These are phyloP conservation scores for Morpho achilles DNA, from an alignment of 2,888 invertebrate species.

Conservation along the genomic window DNA sequence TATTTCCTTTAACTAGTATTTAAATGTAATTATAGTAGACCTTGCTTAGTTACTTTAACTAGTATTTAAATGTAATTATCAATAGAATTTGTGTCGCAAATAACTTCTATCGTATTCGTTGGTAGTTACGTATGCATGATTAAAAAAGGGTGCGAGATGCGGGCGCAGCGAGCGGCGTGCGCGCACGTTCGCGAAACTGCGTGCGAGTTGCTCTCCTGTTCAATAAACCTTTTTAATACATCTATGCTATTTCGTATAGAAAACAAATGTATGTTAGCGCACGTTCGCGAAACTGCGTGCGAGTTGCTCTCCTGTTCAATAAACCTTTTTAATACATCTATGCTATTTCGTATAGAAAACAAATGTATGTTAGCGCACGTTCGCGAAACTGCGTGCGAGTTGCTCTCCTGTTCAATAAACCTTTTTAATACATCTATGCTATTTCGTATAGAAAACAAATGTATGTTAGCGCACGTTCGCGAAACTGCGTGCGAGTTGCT, in stretches of 20 bases:
- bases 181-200: conserved; percentile 21
- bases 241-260: too few relatives aligned
- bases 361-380: conserved; percentile 15
- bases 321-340: too few relatives aligned
- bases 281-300: conserved; percentile 12
- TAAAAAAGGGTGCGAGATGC: conserved; percentile 55
- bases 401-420: too few relatives aligned
- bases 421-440: too few relatives aligned
- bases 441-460: too few relatives aligned
- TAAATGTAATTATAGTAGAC: conserved; percentile 18
- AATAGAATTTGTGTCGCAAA: conserved; percentile 22
- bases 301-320: too few relatives aligned
- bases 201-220: too few relatives aligned
- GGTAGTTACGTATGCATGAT: conserved; percentile 29
- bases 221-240: too few relatives aligned
- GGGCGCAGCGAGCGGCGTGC: conserved; percentile 41
- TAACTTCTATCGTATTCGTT: conserved; percentile 22
- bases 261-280: conserved; percentile 7
- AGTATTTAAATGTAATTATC: conserved; percentile 24
- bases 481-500: conserved; percentile 1
- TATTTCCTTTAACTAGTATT: conserved; percentile 13
- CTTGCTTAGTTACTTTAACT: conserved; percentile 2
- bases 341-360: too few relatives aligned
- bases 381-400: conserved; percentile 4
- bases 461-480: conserved; percentile 17